Evolutionary conservation across 1,140 invertebrate genomes (phyloP), one percentile per base, ranked within the genome.

Genomic region (Sminthurinus signatus): DNA sequence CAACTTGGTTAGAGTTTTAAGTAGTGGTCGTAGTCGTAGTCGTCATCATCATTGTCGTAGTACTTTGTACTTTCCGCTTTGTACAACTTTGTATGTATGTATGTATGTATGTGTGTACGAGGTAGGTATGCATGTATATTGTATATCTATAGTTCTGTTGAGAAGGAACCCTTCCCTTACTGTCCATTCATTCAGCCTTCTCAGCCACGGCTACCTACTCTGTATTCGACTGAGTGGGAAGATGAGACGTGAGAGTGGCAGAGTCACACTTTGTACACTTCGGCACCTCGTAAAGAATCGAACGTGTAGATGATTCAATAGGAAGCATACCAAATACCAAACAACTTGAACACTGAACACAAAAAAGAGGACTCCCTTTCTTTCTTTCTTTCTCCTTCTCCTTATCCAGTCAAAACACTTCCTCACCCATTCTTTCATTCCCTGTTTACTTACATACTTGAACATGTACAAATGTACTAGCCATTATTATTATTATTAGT

Each of bases 241-340:
- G 55, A 50, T 67, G 62, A 65, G 64, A 66, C 70, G 70, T 71
- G 70, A 71, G 66, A 67, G 62, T 65, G 62, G 60, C 60, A 71
- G 63, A 71, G 70, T 71, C 70, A 71, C 70, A 71, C 67, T 68
- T 68, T 54, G 54, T 66, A 71, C 70, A 71, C 67, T 68, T 68
- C 58, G 54, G 48, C 66, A 71, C 56, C 65, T 71, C 66, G 65
- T 71, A 71, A 71, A 71, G 60, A 71, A 55, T 56, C 58, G 62
- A 51, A 64, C 66, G 66, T 64, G 66, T 50, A 43, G 61, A 69
- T 69, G 67, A 69, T 69, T 65, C 67, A 66, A 62, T 68, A 61
- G 50, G 31, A 54, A 56, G 65, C 57, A 67, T 60, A 64, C 58
- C 46, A 63, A 60, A 36, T 50, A 14, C 23, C 43, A 5, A 25